Evolutionary conservation across 2,113 vertebrate genomes (phyloP).

Genomic region (Eclectus roratus): DNA sequence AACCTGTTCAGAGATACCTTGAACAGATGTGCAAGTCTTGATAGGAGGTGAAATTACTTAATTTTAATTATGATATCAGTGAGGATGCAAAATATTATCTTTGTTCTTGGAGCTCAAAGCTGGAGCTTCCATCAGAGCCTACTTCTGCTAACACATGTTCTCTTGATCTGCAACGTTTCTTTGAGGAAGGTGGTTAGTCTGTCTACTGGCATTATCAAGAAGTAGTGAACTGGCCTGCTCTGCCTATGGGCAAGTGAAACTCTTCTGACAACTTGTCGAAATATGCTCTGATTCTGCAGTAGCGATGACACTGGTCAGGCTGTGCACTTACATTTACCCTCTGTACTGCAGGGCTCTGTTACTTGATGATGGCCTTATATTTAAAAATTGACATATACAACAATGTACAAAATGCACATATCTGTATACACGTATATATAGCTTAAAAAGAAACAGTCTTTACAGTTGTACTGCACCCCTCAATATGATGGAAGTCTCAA

Average conservation of each 20-base stretch:
- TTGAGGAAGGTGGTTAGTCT: neutral
- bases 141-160: neutral
- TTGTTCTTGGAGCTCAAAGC: neutral
- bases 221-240: neutral
- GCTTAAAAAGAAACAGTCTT: neutral
- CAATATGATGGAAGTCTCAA: neutral
- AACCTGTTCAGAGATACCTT: neutral
- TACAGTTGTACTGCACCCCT: neutral
- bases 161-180: neutral
- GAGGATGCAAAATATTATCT: neutral
- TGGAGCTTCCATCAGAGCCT: neutral
- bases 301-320: rapidly evolving
- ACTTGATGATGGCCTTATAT: neutral
- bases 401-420: neutral
- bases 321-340: neutral
- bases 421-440: neutral
- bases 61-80: neutral
- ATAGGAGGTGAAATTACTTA: neutral
- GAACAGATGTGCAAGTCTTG: neutral
- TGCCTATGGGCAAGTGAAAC: neutral
- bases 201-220: neutral
- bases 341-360: neutral
- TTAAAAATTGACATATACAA: neutral
- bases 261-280: neutral
- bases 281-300: neutral